A percentile compares a stretch with the other conserved stretches of the same genome.
Conservation (phyloP, 2,113 vertebrate genomes). For the Prietella phreatophila region DNA sequence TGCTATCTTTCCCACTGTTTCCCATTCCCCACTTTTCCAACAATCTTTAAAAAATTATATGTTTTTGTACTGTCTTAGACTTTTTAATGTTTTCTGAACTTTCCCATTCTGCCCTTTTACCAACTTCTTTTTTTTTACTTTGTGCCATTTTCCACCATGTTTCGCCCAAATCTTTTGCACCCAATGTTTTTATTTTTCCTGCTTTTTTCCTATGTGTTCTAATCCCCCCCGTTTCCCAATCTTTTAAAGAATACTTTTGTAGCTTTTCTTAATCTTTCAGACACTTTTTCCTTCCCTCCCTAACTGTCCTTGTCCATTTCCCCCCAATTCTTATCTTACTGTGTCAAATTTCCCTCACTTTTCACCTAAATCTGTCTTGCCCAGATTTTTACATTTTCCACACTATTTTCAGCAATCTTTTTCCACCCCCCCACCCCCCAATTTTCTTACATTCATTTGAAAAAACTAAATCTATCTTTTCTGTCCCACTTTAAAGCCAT, state of each 20-base stretch:
- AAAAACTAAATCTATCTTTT: no score
- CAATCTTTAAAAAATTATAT: no score
- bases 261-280: background rate
- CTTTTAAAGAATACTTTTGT: background rate
- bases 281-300: background rate
- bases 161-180: background rate
- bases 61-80: no score
- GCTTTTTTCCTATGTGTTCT: background rate
- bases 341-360: background rate
- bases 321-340: background rate
- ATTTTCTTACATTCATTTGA: no score
- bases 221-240: background rate
- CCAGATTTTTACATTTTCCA: background rate
- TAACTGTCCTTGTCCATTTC: background rate
- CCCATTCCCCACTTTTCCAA: background rate
- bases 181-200: background rate
- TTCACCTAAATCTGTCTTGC: background rate
- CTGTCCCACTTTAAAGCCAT: no score
- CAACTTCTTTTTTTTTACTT: no score
- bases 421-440: background rate
- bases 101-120: background rate
- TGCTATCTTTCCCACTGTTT: no score
- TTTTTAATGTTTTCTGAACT: no score
- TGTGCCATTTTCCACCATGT: background rate
- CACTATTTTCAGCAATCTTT: background rate